Conservation (phyloP, 2,113 vertebrate species). For the Colistium nudipinnis region DNA sequence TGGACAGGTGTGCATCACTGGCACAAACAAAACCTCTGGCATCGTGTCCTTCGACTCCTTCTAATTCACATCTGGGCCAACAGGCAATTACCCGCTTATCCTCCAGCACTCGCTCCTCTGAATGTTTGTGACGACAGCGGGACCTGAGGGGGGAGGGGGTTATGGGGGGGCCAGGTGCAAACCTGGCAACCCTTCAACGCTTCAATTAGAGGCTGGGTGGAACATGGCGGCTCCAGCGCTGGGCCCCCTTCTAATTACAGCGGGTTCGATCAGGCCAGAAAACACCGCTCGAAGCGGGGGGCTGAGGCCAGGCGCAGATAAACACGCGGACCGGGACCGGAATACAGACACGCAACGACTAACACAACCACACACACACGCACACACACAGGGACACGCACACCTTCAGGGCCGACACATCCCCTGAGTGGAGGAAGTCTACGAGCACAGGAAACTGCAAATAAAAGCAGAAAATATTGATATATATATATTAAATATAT, state of each 20-base stretch:
- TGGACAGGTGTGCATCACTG: conserved; percentile 6
- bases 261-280: conserved; percentile 63
- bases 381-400: background rate
- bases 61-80: conserved; percentile 63
- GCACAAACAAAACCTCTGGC: conserved; percentile 66
- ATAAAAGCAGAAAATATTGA: background rate
- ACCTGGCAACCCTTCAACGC: conserved; percentile 55
- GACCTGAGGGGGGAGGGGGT: conserved; percentile 16
- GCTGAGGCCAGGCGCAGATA: conserved; percentile 39
- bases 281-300: conserved; percentile 44
- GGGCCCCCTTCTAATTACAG: conserved; percentile 66
- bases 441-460: background rate
- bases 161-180: no score
- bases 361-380: background rate
- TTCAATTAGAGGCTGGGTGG: conserved; percentile 73
- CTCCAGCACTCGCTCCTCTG: conserved; percentile 45
- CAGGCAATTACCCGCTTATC: conserved; percentile 77
- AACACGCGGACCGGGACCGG: conserved; percentile 35
- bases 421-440: conserved; percentile 20
- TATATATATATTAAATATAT: background rate
- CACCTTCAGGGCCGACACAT: conserved; percentile 8
- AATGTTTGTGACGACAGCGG: conserved; percentile 64
- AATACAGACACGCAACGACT: conserved; percentile 30
- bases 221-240: conserved; percentile 57
- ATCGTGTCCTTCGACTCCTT: conserved; percentile 51